A percentile compares a stretch with the other conserved stretches of the same genome.
Evolutionary conservation across 23 tunicate genomes (phyloP).

Genomic region (Aplidium turbinatum): DNA sequence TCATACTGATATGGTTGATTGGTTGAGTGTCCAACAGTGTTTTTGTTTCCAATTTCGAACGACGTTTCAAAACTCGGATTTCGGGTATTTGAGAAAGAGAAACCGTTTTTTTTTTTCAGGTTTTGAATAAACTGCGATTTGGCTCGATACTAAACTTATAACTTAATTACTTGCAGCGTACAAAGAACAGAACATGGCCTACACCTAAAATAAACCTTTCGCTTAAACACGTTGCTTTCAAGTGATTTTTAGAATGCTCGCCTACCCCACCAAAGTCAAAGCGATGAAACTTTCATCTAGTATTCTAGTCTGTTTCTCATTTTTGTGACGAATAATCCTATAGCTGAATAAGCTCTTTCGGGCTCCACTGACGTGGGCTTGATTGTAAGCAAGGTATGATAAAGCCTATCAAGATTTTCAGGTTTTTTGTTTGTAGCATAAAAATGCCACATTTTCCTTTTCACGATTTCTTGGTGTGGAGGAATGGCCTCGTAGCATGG

Average conservation of each 20-base stretch:
- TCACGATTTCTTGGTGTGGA: not conserved
- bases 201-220: no score
- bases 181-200: no score
- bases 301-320: slow-evolving; percentile 10
- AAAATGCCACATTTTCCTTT: slow-evolving; percentile 7
- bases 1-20: no score
- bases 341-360: slow-evolving; percentile 20
- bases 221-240: no score
- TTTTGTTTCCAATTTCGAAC: no score
- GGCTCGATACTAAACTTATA: no score
- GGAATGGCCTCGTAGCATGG: slow-evolving; percentile 6
- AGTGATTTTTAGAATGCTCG: slow-evolving; percentile 3
- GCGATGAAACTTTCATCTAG: slow-evolving; percentile 20
- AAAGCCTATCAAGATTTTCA: slow-evolving; percentile 18
- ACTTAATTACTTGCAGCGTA: no score
- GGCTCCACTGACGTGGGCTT: slow-evolving; percentile 27
- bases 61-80: no score
- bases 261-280: slow-evolving; percentile 13
- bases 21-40: no score
- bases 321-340: slow-evolving; percentile 21
- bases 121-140: no score
- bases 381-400: slow-evolving; percentile 20
- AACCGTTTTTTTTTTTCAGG: no score
- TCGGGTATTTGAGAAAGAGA: no score
- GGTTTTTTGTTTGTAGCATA: slow-evolving; percentile 19